These are phyloP conservation scores for Halcyon senegalensis DNA, from an alignment of 2,113 vertebrate species.

Conservation along the genomic window DNA sequence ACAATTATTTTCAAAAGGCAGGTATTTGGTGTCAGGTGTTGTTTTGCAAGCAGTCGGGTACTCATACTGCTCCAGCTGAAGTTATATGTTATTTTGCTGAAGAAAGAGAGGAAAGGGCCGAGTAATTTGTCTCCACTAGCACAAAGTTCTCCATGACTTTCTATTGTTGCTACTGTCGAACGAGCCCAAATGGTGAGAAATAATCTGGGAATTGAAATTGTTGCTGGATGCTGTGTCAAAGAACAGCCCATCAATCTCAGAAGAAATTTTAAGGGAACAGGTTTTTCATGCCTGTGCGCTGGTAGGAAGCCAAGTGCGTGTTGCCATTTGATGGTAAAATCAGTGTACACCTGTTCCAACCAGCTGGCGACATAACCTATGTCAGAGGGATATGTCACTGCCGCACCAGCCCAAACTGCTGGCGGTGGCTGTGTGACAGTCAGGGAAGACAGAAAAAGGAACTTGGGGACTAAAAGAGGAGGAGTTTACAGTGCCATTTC, in stretches of 20 bases:
- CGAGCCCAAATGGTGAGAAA: background rate
- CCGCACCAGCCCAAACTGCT: constrained; percentile 72
- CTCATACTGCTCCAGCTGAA: background rate
- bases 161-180: background rate
- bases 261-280: constrained; percentile 80
- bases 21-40: background rate
- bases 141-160: constrained; percentile 47
- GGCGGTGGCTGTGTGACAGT: constrained; percentile 75
- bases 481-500: constrained; percentile 69
- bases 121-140: constrained; percentile 57
- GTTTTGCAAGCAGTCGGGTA: background rate
- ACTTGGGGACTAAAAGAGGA: constrained; percentile 78
- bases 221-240: constrained; percentile 72
- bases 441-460: constrained; percentile 77
- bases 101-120: background rate
- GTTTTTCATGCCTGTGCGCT: constrained; percentile 85
- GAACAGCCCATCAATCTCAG: constrained; percentile 81
- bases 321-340: constrained; percentile 89
- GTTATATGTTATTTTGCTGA: background rate
- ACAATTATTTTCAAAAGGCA: background rate
- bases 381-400: constrained; percentile 78
- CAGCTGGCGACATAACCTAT: constrained; percentile 91
- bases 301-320: constrained; percentile 88
- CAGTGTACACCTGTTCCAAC: constrained; percentile 92
- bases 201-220: constrained; percentile 71